phyloP scores from a whole-genome alignment of 2,113 vertebrate species.

The Serranochromis macrocephalus region DNA sequence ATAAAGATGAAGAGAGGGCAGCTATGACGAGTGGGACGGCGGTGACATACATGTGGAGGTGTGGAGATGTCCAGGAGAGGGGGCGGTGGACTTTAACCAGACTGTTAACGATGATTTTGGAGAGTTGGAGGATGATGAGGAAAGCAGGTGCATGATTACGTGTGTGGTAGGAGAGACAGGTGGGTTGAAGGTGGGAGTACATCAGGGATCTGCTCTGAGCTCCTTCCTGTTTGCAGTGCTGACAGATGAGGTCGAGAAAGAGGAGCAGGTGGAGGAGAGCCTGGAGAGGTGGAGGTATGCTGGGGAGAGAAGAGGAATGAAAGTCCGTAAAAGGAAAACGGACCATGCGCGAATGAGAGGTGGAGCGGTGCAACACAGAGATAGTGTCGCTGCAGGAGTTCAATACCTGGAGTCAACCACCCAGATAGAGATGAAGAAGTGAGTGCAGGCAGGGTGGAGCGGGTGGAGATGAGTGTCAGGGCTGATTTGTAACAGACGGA shows the following conservation, averaged over 20 bases:
- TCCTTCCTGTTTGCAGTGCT: background rate
- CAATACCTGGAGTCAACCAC: background rate
- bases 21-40: rapidly evolving
- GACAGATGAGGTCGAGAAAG: background rate
- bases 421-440: background rate
- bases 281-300: background rate
- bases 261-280: background rate
- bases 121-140: background rate
- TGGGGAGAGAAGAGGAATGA: background rate
- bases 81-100: background rate
- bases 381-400: background rate
- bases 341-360: background rate
- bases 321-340: background rate
- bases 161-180: background rate
- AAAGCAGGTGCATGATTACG: background rate
- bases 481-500: background rate
- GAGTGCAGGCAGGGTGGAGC: background rate
- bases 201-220: background rate
- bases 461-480: background rate
- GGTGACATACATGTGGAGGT: background rate
- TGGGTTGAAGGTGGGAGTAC: background rate
- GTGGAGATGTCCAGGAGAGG: background rate
- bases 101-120: background rate
- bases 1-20: background rate
- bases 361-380: background rate